Evolutionary conservation across 2,888 invertebrate species (phyloP).

Genomic region (Hartigia nigra): DNA sequence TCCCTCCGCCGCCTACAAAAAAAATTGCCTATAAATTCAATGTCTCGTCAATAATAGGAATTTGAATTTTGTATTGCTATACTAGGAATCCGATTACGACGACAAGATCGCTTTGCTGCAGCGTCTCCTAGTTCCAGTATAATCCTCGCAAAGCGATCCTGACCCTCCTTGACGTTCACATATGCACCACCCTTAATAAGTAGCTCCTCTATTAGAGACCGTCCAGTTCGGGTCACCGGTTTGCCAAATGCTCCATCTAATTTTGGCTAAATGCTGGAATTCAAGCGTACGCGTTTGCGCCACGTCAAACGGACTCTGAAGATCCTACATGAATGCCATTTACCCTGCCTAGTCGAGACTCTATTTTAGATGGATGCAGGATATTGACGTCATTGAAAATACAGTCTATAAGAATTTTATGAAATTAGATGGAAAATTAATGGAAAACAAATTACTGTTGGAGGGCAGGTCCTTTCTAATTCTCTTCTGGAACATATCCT

Average conservation of each 20-base stretch:
- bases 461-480: constrained; percentile 41
- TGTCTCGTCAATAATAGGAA: not conserved
- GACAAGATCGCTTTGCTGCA: not conserved
- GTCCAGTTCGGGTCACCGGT: not conserved
- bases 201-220: not conserved
- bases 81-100: not conserved
- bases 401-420: no score
- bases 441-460: constrained; percentile 31
- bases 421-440: not conserved
- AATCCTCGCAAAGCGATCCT: not conserved
- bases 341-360: not conserved
- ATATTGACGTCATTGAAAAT: not conserved
- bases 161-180: not conserved
- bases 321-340: not conserved
- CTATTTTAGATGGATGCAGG: not conserved
- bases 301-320: not conserved
- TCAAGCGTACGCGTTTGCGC: not conserved
- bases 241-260: not conserved
- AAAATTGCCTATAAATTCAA: not conserved
- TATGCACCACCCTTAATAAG: not conserved
- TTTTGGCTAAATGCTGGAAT: not conserved
- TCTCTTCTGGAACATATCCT: constrained; percentile 63
- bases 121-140: not conserved
- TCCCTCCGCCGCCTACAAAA: no score
- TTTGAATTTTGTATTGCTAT: not conserved